Evolutionary conservation across 2,888 invertebrate species (phyloP).

Genomic region (Tipula helvola): DNA sequence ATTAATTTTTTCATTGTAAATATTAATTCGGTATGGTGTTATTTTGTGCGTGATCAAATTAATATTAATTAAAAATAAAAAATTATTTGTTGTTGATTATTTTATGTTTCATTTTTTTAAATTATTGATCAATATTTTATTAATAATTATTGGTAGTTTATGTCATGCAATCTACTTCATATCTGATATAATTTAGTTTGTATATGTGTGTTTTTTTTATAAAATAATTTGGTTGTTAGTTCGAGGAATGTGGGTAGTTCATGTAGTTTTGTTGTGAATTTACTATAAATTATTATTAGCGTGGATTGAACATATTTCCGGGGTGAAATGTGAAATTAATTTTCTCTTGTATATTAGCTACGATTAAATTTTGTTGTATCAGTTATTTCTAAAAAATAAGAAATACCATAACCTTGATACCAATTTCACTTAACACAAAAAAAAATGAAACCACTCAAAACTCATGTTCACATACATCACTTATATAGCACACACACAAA

Average conservation of each 20-base stretch:
- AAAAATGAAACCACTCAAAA: background rate
- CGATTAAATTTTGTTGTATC: background rate
- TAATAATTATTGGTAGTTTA: background rate
- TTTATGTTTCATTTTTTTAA: background rate
- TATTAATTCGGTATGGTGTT: background rate
- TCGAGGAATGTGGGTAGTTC: background rate
- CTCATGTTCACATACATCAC: background rate
- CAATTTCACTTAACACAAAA: background rate
- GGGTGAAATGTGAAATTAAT: background rate
- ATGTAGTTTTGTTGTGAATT: background rate
- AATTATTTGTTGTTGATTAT: background rate
- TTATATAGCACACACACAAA: background rate
- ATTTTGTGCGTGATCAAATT: background rate
- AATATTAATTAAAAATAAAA: background rate
- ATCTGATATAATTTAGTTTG: background rate
- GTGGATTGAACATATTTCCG: background rate
- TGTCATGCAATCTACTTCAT: background rate
- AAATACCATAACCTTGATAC: background rate
- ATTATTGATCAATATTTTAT: background rate
- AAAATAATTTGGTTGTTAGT: background rate
- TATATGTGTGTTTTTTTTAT: background rate
- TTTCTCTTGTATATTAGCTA: background rate
- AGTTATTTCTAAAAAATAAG: background rate
- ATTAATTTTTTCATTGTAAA: background rate
- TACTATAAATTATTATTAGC: background rate